Percentiles rank a stretch among this genome's conserved stretches.
Evolutionary conservation across 2,888 invertebrate species (phyloP).

Genomic region (Temnothorax ravouxi): DNA sequence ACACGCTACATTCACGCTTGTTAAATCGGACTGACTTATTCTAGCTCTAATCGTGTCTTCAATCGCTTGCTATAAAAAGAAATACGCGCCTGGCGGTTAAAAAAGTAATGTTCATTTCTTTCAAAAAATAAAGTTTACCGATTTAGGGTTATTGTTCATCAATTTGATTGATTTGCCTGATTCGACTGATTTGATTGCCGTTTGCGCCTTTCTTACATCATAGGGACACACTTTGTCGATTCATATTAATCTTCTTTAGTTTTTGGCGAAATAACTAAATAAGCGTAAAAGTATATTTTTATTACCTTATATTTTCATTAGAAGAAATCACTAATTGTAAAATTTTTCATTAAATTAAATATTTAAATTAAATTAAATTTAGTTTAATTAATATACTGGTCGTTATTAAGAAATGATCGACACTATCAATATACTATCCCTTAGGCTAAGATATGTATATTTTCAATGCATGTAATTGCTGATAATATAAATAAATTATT

Average conservation of each 20-base stretch:
- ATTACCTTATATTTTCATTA: neutral
- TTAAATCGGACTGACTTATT: constrained; percentile 66
- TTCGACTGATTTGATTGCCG: neutral
- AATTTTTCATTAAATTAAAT: neutral
- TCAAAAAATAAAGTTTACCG: neutral
- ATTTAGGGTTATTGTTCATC: neutral
- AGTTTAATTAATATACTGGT: neutral
- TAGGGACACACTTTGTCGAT: constrained; percentile 2
- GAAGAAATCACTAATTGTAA: neutral
- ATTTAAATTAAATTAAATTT: neutral
- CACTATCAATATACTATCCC: too few species aligned
- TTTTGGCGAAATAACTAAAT: neutral
- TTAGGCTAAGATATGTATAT: neutral
- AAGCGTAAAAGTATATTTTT: neutral
- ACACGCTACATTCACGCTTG: constrained; percentile 56
- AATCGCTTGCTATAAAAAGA: neutral
- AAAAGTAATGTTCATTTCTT: neutral
- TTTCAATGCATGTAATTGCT: neutral
- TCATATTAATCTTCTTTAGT: neutral
- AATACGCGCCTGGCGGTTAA: neutral
- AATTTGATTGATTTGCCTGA: neutral
- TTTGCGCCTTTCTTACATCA: neutral
- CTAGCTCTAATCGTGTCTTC: constrained; percentile 14
- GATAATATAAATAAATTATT: constrained; percentile 1
- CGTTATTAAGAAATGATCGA: neutral